phyloP scores from a whole-genome alignment of 2,888 invertebrate genomes.

The Podotricha telesiphe region DNA sequence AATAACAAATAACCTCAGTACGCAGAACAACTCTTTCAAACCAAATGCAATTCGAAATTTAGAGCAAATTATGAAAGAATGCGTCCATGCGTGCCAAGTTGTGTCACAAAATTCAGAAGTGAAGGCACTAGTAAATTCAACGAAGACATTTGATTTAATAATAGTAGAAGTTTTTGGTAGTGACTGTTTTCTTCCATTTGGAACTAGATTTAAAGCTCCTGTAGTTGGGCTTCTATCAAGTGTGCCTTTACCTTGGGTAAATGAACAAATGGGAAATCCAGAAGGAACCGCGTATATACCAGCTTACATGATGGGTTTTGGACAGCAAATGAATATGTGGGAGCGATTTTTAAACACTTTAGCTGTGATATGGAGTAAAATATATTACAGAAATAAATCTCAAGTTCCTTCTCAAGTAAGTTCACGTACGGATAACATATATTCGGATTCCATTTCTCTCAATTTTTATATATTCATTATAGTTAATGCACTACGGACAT shows the following conservation, averaged over 20 bases:
- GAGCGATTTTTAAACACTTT: constrained; percentile 77
- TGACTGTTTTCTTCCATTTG: constrained; percentile 84
- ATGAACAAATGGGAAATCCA: constrained; percentile 82
- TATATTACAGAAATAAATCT: constrained; percentile 69
- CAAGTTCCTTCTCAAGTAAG: constrained; percentile 74
- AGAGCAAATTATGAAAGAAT: constrained; percentile 76
- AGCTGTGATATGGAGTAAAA: constrained; percentile 67
- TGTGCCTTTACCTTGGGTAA: constrained; percentile 82
- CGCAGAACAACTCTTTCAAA: constrained; percentile 61
- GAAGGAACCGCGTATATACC: constrained; percentile 83
- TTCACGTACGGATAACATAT: background rate
- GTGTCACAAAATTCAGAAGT: constrained; percentile 70
- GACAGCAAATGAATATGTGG: constrained; percentile 76
- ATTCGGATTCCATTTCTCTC: no score
- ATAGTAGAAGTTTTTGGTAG: constrained; percentile 82
- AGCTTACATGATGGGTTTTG: constrained; percentile 79
- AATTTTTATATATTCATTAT: no score
- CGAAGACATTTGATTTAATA: constrained; percentile 67
- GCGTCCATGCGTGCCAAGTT: constrained; percentile 73
- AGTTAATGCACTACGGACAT: no score
- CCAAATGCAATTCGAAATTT: constrained; percentile 71
- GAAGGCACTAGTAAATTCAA: constrained; percentile 65
- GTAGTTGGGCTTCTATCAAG: constrained; percentile 81
- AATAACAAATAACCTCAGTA: constrained; percentile 71
- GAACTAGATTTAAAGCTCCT: constrained; percentile 79